phyloP scores from a whole-genome alignment of 2,797 vertebrate species.

The Rhodeus uyekii region DNA sequence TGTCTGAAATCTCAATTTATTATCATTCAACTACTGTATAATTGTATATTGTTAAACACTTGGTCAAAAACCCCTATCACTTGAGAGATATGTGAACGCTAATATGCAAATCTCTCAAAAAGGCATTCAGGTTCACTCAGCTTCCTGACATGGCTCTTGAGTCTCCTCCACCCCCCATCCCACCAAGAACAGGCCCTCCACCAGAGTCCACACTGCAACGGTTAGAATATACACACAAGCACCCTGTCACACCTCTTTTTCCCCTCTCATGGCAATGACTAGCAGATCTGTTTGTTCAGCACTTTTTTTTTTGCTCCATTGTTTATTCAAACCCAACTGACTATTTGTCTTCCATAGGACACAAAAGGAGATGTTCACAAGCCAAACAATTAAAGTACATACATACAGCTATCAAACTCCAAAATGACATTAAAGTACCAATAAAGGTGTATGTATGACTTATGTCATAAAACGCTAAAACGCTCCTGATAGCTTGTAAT shows the following conservation, averaged over 20 bases:
- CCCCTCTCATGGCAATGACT: neutral
- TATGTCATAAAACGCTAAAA: no score
- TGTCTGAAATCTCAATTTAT: neutral
- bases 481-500: no score
- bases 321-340: neutral
- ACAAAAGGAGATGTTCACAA: neutral
- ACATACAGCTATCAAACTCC: neutral
- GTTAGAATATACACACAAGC: conserved; percentile 74
- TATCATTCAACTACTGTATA: neutral
- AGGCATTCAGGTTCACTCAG: conserved; percentile 98
- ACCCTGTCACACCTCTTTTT: neutral
- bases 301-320: neutral
- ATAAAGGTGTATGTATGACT: neutral
- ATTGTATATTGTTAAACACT: neutral
- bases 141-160: conserved; percentile 96
- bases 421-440: neutral
- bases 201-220: conserved; percentile 88
- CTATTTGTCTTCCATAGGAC: neutral
- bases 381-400: neutral
- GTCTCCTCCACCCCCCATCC: conserved; percentile 91
- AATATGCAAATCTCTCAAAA: conserved; percentile 10
- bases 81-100: neutral
- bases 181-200: conserved; percentile 90
- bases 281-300: neutral
- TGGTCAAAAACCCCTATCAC: neutral